Base-by-base conservation (phyloP, 2,113 vertebrate genomes). In the Trachemys scripta region DNA sequence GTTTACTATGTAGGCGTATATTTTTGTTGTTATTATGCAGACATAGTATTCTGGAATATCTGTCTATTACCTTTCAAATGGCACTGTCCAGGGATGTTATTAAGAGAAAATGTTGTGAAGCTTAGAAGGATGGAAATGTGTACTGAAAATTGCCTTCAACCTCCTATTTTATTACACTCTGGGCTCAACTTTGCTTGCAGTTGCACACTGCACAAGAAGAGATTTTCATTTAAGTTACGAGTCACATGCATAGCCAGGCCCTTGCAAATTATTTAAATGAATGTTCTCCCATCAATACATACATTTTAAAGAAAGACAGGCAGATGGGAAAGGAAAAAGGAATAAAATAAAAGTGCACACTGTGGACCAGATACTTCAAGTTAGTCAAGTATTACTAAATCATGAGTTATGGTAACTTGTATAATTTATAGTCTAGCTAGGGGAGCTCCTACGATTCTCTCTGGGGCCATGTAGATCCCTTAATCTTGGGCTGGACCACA, bases 191-290 rank as follows among this genome's bases (percentile, higher is more conserved):
- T 50, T 57, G 54, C 53, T 45, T 76, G 72, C 38, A 45, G 19
- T 57, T 27, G 29, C 79, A 5, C 0, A 0, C 38, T n/a, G 59
- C 53, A 42, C 7, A 4, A n/a, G 80, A 50, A 1, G 10, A n/a
- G 65, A 65, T 69, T 69, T 69, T 38, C 35, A n/a, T 69, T n/a
- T 20, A 65, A 35, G 65, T 38, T 72, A 72, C 9, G 17, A 72
- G 65, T 20, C 65, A 29, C 1, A 0, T 1, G 2, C 16, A 8
- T 51, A 65, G 49, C 24, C 24, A 9, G n/a, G 19, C 42, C 17
- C 50, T 85, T n/a, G 62, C 42, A 80, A 84, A 50, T 3, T 2
- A 49, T 1, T 2, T 42, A 1, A 45, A 29, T 3, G 19, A 2
- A 16, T 1, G 4, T 20, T 29, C 81, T 31, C 10, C 1, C 1